phyloP scores from a whole-genome alignment of 2,797 vertebrate genomes.

The Hypotaenidia philippensis region DNA sequence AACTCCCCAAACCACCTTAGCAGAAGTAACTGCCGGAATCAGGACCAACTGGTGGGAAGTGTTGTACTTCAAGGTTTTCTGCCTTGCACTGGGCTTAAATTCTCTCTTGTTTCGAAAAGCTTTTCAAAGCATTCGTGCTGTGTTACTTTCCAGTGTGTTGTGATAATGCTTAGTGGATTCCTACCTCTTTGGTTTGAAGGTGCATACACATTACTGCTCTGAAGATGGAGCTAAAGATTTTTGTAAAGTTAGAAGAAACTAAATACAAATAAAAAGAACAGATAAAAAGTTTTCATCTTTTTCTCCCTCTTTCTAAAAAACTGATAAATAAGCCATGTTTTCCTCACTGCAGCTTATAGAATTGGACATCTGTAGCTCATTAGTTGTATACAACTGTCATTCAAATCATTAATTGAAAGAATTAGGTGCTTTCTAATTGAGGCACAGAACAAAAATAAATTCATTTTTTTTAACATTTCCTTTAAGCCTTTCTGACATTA shows the following conservation, averaged over 20 bases:
- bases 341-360: constrained; percentile 30
- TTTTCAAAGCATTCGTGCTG: neutral
- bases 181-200: neutral
- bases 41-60: neutral
- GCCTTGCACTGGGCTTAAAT: neutral
- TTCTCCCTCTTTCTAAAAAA: neutral
- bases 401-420: constrained; percentile 69
- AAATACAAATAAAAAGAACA: neutral
- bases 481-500: neutral
- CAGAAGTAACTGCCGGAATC: neutral
- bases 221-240: constrained; percentile 81
- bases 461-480: constrained; percentile 16
- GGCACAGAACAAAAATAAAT: constrained; percentile 28
- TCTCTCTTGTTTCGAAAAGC: neutral
- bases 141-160: neutral
- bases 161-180: neutral
- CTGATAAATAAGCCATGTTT: constrained; percentile 49
- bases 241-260: constrained; percentile 49
- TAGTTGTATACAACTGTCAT: constrained; percentile 53
- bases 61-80: neutral
- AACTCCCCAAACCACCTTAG: neutral
- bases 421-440: constrained; percentile 49
- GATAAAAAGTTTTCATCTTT: constrained; percentile 3
- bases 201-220: constrained; percentile 58
- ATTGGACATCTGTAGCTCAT: constrained; percentile 69